These are phyloP conservation scores for Periparus ater DNA, from an alignment of 2,797 vertebrate species.

Conservation along the genomic window DNA sequence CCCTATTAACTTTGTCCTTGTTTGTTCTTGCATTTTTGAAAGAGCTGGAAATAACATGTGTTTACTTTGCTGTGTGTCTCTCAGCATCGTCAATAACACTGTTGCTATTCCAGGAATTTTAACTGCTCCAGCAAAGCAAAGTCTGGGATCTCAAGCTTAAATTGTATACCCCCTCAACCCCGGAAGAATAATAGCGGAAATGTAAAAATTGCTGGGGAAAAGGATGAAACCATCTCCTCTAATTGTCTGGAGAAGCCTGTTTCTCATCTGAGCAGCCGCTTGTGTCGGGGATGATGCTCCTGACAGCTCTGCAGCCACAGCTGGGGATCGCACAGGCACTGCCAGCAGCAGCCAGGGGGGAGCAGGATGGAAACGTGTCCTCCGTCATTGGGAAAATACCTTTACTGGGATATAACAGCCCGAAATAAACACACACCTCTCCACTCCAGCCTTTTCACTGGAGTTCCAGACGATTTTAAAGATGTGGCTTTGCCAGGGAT, in stretches of 20 bases:
- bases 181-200: not conserved
- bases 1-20: constrained; percentile 68
- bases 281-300: constrained; percentile 4
- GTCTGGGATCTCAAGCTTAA: not conserved
- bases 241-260: not conserved
- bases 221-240: not conserved
- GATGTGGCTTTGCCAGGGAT: not conserved
- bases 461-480: not conserved
- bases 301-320: not conserved
- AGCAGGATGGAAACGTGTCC: not conserved
- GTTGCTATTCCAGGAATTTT: constrained; percentile 66
- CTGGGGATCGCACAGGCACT: not conserved
- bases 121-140: constrained; percentile 40
- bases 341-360: not conserved
- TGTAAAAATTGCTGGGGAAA: not conserved
- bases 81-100: constrained; percentile 56
- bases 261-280: not conserved
- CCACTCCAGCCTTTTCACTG: not conserved
- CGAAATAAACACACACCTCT: not conserved
- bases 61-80: constrained; percentile 57
- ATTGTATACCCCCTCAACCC: not conserved
- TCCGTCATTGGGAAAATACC: not conserved
- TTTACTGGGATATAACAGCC: not conserved
- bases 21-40: constrained; percentile 68
- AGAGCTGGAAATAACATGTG: constrained; percentile 65